Evolutionary conservation across 2,888 invertebrate genomes (phyloP).

Genomic region (Archips crataeganus): DNA sequence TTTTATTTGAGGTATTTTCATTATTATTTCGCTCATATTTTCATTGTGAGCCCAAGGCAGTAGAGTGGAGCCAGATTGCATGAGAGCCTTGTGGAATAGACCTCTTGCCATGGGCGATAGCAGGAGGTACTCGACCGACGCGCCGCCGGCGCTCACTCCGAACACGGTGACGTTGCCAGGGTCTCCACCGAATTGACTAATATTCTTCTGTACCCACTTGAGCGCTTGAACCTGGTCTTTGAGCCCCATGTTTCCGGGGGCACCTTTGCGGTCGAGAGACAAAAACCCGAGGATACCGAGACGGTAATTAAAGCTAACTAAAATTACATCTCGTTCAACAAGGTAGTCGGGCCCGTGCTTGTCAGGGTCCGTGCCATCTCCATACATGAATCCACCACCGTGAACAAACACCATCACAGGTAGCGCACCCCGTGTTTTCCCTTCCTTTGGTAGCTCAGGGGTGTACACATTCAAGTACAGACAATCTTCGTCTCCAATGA

Average conservation of each 20-base stretch:
- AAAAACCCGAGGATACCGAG: constrained; percentile 79
- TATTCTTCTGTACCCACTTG: constrained; percentile 82
- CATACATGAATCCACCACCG: constrained; percentile 79
- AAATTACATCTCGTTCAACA: constrained; percentile 71
- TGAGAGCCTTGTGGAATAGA: constrained; percentile 82
- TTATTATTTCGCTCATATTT: constrained; percentile 62
- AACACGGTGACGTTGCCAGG: constrained; percentile 80
- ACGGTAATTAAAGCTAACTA: constrained; percentile 78
- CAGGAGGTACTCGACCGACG: constrained; percentile 76
- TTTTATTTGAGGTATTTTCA: constrained; percentile 61
- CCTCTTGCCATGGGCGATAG: constrained; percentile 77
- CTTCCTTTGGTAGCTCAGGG: constrained; percentile 70
- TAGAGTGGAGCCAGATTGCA: constrained; percentile 83
- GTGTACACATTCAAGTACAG: constrained; percentile 89
- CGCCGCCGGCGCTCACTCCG: constrained; percentile 83
- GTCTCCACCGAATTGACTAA: constrained; percentile 78
- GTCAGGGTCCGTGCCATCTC: constrained; percentile 71
- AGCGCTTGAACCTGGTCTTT: constrained; percentile 83
- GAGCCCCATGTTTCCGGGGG: constrained; percentile 81
- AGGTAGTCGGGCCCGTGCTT: constrained; percentile 76
- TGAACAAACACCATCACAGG: constrained; percentile 82
- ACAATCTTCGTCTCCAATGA: constrained; percentile 87
- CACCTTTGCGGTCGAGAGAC: constrained; percentile 70
- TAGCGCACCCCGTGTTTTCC: constrained; percentile 47
- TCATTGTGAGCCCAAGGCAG: constrained; percentile 77